These are phyloP conservation scores for Threskiornis aethiopicus DNA, from an alignment of 2,797 vertebrate species.

Conservation along the genomic window DNA sequence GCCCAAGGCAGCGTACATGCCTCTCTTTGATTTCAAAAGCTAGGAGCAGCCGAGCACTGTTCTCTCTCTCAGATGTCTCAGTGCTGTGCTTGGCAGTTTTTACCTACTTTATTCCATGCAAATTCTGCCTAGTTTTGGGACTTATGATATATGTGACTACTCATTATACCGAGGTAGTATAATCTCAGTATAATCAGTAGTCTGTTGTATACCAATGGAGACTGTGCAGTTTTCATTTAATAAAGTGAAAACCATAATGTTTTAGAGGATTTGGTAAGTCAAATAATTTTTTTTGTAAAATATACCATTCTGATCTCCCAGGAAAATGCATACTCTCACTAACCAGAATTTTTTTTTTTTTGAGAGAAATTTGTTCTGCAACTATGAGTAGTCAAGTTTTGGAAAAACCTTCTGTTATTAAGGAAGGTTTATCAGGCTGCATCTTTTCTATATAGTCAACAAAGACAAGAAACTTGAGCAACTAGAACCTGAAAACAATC, in stretches of 20 bases:
- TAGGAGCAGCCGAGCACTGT: background rate
- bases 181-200: background rate
- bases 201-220: background rate
- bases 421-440: background rate
- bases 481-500: background rate
- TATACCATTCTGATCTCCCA: background rate
- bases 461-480: background rate
- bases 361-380: background rate
- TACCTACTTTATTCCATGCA: background rate
- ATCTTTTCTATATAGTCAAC: background rate
- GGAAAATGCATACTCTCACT: background rate
- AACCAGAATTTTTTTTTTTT: background rate
- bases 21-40: background rate
- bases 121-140: background rate
- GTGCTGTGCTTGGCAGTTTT: background rate
- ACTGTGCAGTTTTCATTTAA: background rate
- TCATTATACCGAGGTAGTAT: background rate
- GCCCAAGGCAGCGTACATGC: background rate
- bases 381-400: background rate
- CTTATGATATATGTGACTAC: fast-evolving
- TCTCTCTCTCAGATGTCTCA: background rate
- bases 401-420: background rate
- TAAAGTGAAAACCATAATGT: background rate
- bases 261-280: background rate
- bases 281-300: background rate